Percentiles rank a stretch among this genome's conserved stretches.
Evolutionary conservation across 2,113 vertebrate genomes (phyloP).

Genomic region (Campylorhamphus procurvoides): DNA sequence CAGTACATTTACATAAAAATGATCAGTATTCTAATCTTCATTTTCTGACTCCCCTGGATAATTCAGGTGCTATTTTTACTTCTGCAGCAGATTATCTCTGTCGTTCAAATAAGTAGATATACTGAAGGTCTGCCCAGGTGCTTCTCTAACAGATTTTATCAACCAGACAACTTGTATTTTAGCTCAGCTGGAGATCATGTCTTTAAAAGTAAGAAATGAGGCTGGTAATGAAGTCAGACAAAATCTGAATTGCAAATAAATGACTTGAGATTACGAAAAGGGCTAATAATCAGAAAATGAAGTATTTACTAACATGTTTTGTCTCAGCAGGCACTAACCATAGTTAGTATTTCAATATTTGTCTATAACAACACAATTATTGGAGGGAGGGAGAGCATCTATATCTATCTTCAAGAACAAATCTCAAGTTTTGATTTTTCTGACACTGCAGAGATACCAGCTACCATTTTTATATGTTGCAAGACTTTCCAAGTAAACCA

Average conservation of each 20-base stretch:
- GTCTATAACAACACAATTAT: not conserved
- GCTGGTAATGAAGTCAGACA: not conserved
- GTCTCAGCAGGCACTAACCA: not conserved
- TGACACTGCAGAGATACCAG: not conserved
- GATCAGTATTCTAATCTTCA: slow-evolving; percentile 24
- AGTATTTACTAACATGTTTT: not conserved
- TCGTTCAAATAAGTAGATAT: not conserved
- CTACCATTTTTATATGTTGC: not conserved
- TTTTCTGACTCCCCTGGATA: not conserved
- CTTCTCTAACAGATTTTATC: not conserved
- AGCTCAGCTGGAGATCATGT: not conserved
- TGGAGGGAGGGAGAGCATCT: not conserved
- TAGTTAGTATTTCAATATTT: not conserved
- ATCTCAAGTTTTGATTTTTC: not conserved
- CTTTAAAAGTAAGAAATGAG: not conserved
- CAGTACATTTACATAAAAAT: slow-evolving; percentile 28
- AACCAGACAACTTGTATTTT: not conserved
- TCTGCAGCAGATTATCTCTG: slow-evolving; percentile 14
- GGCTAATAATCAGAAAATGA: not conserved
- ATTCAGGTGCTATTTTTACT: slow-evolving; percentile 44
- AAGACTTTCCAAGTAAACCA: not conserved
- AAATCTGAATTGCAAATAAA: not conserved
- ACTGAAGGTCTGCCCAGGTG: not conserved
- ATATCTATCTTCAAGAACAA: not conserved
- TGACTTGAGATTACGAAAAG: not conserved